Evolutionary conservation across 92 coral and sea anemone species (phyloP).

Genomic region (Phenganax marumi): DNA sequence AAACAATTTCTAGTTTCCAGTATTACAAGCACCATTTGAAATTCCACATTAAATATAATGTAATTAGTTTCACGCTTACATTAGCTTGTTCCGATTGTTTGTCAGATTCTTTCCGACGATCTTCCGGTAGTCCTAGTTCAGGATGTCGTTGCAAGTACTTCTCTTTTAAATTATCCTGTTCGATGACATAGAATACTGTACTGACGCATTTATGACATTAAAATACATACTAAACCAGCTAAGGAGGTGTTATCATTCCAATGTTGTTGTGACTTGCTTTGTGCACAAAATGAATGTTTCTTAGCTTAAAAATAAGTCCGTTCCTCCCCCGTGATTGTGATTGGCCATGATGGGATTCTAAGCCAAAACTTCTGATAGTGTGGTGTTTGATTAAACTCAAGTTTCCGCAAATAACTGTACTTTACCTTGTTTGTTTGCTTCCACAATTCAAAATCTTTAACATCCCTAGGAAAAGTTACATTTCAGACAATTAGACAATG

Average conservation of each 20-base stretch:
- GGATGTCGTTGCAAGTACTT: slow-evolving; percentile 23
- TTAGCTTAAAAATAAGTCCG: too few species aligned
- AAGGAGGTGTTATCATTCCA: too few species aligned
- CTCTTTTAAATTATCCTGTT: slow-evolving; percentile 18
- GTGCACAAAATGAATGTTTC: too few species aligned
- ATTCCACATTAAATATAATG: not conserved
- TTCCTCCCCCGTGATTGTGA: too few species aligned
- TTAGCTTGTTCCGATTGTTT: not conserved
- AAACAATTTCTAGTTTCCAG: not conserved
- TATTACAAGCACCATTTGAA: not conserved
- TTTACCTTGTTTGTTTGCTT: not conserved
- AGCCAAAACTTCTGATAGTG: too few species aligned
- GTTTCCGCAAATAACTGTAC: not conserved
- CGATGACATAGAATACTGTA: not conserved
- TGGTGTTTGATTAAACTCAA: not conserved
- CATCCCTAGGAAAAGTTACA: not conserved
- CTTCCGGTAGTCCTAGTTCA: slow-evolving; percentile 37
- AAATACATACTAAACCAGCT: too few species aligned
- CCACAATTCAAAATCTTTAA: slow-evolving; percentile 11
- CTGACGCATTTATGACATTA: not conserved
- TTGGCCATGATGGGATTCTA: too few species aligned
- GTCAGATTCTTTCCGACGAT: slow-evolving; percentile 15
- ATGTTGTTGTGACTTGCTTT: too few species aligned
- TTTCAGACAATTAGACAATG: not conserved
- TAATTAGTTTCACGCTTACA: not conserved